Conservation (phyloP, 2,888 invertebrate species). For the Bugula neritina region DNA sequence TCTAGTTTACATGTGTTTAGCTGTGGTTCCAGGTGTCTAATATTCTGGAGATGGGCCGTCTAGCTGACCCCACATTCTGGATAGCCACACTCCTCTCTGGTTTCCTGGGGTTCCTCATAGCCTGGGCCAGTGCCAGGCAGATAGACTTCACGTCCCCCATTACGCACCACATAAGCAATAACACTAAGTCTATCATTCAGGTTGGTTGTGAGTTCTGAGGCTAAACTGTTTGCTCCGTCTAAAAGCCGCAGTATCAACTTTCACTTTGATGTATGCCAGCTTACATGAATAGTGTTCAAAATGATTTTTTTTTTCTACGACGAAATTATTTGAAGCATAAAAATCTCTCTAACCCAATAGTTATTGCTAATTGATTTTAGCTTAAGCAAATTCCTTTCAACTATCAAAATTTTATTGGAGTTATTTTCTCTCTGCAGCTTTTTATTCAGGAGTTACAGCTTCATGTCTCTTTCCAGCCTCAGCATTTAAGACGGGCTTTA, state of each 20-base stretch:
- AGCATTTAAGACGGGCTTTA: too few relatives aligned
- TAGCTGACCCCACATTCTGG: slow-evolving; percentile 38
- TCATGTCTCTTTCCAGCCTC: too few relatives aligned
- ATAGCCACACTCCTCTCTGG: slow-evolving; percentile 41
- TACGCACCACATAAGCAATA: slow-evolving; percentile 51
- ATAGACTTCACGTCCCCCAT: slow-evolving; percentile 51
- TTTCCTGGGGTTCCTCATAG: slow-evolving; percentile 42
- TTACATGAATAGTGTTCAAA: too few relatives aligned
- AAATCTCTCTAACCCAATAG: too few relatives aligned
- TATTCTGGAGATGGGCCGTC: slow-evolving; percentile 35
- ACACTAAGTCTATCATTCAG: slow-evolving; percentile 48
- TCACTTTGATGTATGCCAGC: background rate
- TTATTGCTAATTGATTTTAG: too few relatives aligned
- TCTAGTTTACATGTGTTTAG: too few relatives aligned
- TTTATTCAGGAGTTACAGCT: too few relatives aligned
- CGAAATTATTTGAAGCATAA: too few relatives aligned
- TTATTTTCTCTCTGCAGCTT: too few relatives aligned
- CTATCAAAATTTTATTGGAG: too few relatives aligned
- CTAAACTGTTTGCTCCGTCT: background rate
- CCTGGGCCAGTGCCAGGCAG: slow-evolving; percentile 50
- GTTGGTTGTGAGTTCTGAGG: background rate
- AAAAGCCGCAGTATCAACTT: background rate
- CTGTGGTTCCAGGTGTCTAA: slow-evolving; percentile 35
- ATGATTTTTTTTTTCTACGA: too few relatives aligned
- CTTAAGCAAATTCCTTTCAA: too few relatives aligned